Conservation (phyloP, 37 sponge, comb jelly and placozoan species). For the Geodia barretti region DNA sequence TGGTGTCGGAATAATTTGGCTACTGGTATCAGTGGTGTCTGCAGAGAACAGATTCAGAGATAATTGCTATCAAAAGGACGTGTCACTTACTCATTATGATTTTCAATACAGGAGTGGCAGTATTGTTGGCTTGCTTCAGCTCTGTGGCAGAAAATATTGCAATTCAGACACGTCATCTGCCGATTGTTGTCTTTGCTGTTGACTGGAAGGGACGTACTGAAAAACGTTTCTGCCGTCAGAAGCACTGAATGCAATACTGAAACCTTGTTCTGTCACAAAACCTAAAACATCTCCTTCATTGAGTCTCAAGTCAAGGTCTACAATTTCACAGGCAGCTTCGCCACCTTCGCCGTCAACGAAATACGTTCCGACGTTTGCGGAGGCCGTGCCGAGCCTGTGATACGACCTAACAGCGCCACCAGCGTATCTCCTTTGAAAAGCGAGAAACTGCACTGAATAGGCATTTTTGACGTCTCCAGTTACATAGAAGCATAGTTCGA, state of each 20-base stretch:
- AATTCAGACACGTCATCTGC: neutral
- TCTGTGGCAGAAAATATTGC: neutral
- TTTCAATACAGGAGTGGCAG: constrained; percentile 5
- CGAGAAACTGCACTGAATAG: neutral
- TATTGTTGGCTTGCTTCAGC: neutral
- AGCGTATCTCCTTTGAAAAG: neutral
- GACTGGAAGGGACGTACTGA: neutral
- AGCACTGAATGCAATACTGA: neutral
- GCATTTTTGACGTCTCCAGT: neutral
- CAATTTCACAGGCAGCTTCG: neutral
- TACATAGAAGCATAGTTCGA: constrained; percentile 10
- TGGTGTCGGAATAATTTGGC: neutral
- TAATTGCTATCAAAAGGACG: neutral
- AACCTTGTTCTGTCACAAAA: constrained; percentile 2
- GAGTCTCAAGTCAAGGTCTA: neutral
- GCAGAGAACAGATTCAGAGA: too few species aligned
- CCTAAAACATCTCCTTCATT: constrained; percentile 25
- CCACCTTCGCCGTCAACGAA: too few species aligned
- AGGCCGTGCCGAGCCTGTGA: neutral
- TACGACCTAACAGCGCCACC: neutral
- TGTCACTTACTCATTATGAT: constrained; percentile 26
- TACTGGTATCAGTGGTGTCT: constrained; percentile 20
- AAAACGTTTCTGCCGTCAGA: neutral
- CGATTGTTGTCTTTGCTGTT: neutral
- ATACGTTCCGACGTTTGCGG: neutral